A percentile compares a stretch with the other conserved stretches of the same genome.
These are phyloP conservation scores for Eudemis profundana DNA, from an alignment of 2,888 invertebrate genomes.

Conservation along the genomic window DNA sequence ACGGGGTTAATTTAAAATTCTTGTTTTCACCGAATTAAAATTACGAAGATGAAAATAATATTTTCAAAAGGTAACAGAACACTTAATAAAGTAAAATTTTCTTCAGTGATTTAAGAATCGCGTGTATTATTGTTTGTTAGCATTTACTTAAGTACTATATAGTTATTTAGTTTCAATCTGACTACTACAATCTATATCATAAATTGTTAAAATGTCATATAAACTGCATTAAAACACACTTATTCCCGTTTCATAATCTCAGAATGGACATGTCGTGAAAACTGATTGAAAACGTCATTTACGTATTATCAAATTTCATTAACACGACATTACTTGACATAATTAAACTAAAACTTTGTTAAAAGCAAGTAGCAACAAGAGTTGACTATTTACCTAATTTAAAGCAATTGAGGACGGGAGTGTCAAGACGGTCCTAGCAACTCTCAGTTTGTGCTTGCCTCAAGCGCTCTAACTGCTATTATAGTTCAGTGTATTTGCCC, in stretches of 20 bases:
- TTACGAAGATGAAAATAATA: neutral
- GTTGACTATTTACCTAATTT: conserved; percentile 73
- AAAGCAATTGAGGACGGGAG: conserved; percentile 67
- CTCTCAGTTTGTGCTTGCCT: conserved; percentile 24
- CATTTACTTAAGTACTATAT: too few relatives aligned
- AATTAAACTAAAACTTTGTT: neutral
- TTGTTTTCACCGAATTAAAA: neutral
- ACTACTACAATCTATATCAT: too few relatives aligned
- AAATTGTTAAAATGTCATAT: too few relatives aligned
- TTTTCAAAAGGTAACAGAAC: neutral
- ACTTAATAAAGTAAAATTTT: neutral
- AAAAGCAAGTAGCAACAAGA: conserved; percentile 51
- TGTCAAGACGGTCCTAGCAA: conserved; percentile 54
- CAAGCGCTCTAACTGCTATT: conserved; percentile 21
- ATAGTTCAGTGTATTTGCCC: neutral
- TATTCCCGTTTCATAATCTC: too few relatives aligned
- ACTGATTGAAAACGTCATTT: too few relatives aligned
- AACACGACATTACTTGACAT: too few relatives aligned
- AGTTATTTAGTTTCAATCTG: too few relatives aligned
- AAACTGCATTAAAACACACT: too few relatives aligned
- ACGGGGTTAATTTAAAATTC: conserved; percentile 17
- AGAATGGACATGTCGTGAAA: too few relatives aligned
- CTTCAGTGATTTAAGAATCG: neutral
- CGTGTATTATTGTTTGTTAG: too few relatives aligned
- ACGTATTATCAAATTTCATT: too few relatives aligned